A percentile compares a stretch with the other conserved stretches of the same genome.
phyloP scores from a whole-genome alignment of 2,113 vertebrate species.

The Tychaedon coryphoeus region DNA sequence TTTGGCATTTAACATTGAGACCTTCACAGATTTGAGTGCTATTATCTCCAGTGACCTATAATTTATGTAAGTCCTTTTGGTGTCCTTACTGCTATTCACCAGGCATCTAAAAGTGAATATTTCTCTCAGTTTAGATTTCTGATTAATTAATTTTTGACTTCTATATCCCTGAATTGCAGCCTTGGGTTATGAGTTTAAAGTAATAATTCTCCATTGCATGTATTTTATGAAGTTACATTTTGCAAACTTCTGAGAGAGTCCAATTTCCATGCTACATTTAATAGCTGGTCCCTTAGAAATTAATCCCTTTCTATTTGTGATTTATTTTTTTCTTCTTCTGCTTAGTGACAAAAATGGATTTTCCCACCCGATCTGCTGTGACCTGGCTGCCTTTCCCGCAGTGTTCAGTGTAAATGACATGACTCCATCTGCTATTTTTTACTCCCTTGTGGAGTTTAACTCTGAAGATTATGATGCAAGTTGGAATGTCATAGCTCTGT shows the following conservation, averaged over 20 bases:
- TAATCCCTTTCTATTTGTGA: neutral
- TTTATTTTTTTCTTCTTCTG: slow-evolving; percentile 37
- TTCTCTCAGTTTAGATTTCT: neutral
- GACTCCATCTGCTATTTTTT: slow-evolving; percentile 27
- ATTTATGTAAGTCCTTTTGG: slow-evolving; percentile 28
- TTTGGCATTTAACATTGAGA: slow-evolving; percentile 22
- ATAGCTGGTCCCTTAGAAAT: slow-evolving; percentile 7
- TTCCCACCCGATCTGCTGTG: neutral
- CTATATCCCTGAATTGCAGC: neutral
- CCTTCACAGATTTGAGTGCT: neutral
- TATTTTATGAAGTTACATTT: slow-evolving; percentile 14
- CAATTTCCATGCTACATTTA: neutral
- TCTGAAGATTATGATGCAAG: neutral
- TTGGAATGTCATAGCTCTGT: neutral
- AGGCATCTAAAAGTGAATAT: neutral
- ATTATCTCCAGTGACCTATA: neutral
- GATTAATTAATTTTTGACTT: slow-evolving; percentile 43
- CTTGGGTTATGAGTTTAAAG: slow-evolving; percentile 8
- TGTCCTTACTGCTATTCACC: neutral
- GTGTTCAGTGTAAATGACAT: slow-evolving; percentile 1
- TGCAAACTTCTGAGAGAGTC: neutral
- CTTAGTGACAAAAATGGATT: slow-evolving; percentile 36
- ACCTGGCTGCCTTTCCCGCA: slow-evolving; percentile 11
- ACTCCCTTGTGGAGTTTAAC: neutral
- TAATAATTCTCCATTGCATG: neutral